Base-by-base conservation (phyloP, 2,888 invertebrate species). In the Diarsia mendica region DNA sequence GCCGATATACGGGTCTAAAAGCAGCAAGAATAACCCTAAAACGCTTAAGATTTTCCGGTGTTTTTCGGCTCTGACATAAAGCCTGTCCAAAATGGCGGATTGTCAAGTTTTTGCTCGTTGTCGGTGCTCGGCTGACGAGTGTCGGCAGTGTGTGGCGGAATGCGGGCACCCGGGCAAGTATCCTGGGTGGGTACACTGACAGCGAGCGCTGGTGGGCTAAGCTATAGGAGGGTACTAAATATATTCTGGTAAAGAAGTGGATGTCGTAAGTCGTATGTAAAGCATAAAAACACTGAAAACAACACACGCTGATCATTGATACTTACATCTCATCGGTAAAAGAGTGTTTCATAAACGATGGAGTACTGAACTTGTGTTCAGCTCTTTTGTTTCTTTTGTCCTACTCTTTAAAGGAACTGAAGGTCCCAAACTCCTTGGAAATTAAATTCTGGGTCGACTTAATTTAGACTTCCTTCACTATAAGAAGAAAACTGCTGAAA, bases 131-230 rank as follows among this genome's bases (percentile, higher is more conserved):
- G 58, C 58, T 68, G 75, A 51, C 70, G 66, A 46, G 55, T 49
- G 67, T 49, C 44, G 68, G 53, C 44, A 18, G n/a, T 39, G 49
- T 58, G 58, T 44, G 61, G 63, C 44, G 58, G 23, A 28, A 77
- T 72, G 63, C 33, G 51, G 67, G 46, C 72, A 53, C 11, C 2
- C 61, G 61, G 55, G 61, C 44, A 44, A 44, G 51, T 11, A 28
- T 48, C 79, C 72, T 82, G 83, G 73, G 61, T 82, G 83, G 73
- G 61, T 79, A 66, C 67, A 53, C 64, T 83, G 72, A 71, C 64
- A 67, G 67, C 18, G 23, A 58, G 44, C 33, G n/a, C 44, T 2
- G 39, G 49, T 58, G 72, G 79, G 44, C 20, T 28, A 72, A 75
- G 69, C 64, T 5, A 39, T 8, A 13, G 13, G 15, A 20, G 58